Evolutionary conservation across 1,140 invertebrate genomes (phyloP), one percentile per base, ranked within the genome.

Genomic region (Aporrectodea caliginosa): DNA sequence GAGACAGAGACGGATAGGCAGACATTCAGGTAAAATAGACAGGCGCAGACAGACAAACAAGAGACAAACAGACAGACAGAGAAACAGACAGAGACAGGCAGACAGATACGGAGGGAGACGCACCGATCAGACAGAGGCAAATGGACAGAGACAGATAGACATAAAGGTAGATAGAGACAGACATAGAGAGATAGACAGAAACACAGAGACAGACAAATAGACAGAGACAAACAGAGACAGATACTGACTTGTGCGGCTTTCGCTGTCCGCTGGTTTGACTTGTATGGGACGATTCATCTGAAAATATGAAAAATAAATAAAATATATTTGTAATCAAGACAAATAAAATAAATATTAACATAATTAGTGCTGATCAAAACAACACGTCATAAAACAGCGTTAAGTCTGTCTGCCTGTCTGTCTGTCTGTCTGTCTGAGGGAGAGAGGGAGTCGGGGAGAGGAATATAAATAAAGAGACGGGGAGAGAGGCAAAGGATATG

Each of bases 231-330:
- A 16, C 12, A 73, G 14, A 16, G 12, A 14, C 12, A 16, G 30
- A 30, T n/a, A 74, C 84, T 81, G 78, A 88, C 97, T 96, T 89
- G 97, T 98, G 90, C 96, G 93, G 87, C 97, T 98, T 90, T 99
- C 97, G 87, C 95, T 98, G 89, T 99, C 98, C 82, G 98, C 98
- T 70, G 97, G 97, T 89, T 99, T 99, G 93, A 99, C 98, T 90
- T 99, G 98, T 83, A 99, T 98, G 35, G 97, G 96, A 91, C 98
- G 95, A 88, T 98, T 97, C 97, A 99, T 99, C 96, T 99, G 73
- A 6, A 74, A n/a, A n/a, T n/a, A n/a, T n/a, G n/a, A n/a, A n/a
- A n/a, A n/a, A n/a, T n/a, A n/a, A n/a, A n/a, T n/a, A n/a, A n/a
- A n/a, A n/a, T n/a, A n/a, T n/a, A n/a, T n/a, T n/a, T n/a, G n/a